Base-by-base conservation (phyloP, 2,113 vertebrate species). In the Platichthys stellatus region DNA sequence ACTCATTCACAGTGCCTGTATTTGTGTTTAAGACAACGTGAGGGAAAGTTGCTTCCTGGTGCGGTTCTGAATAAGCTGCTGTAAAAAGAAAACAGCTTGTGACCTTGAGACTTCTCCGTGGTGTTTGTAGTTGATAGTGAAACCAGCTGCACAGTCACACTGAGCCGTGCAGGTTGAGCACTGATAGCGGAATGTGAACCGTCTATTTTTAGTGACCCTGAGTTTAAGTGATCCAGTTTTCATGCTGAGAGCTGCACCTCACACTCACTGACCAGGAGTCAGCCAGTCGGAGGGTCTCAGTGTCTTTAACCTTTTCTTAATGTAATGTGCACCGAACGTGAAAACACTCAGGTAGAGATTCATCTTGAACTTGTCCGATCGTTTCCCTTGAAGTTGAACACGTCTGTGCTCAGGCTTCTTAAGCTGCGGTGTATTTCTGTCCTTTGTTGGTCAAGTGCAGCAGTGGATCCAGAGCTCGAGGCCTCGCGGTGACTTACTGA, bases 191-290 rank as follows among this genome's bases (percentile, higher is more conserved):
- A 84, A 82, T 72, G 74, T 53, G 1, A 10, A 8, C 63, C 18
- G 58, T 67, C 74, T 88, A 90, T 85, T 85, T 73, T 69, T 72
- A 81, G 84, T 7, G 9, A 64, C 78, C 63, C 56, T 23, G 20
- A 28, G 18, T 13, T 15, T 7, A 43, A 60, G 31, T 56, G 83
- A 82, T 74, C 72, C 59, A 73, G 57, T 86, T 87, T 64, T 3
- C 69, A n/a, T 45, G 14, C 8, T 20, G 1, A 14, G 26, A 65
- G 21, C 38, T 45, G 47, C 17, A 13, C 15, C 51, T 49, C 43
- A 21, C 18, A 17, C 18, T 57, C 57, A 26, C 9, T 62, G 61
- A 13, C 49, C 26, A 47, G 45, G 47, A 18, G 6, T 2, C 54
- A 6, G 14, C 21, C 15, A n/a, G 47, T 45, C 15, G 8, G 3